Conservation (phyloP, 2,797 vertebrate species). For the Sebastes ruberrimus region DNA sequence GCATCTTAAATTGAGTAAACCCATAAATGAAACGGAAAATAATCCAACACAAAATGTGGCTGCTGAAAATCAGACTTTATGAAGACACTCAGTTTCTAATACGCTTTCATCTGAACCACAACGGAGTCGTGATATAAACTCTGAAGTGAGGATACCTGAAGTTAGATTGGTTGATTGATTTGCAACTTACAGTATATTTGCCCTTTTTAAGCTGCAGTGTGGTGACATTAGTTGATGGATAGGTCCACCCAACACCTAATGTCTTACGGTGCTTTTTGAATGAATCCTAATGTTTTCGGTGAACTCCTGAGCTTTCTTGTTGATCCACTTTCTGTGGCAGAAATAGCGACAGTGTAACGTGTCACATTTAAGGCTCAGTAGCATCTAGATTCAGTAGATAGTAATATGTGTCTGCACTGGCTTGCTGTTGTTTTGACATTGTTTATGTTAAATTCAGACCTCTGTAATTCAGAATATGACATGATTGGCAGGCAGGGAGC, state of each 20-base stretch:
- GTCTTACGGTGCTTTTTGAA: background rate
- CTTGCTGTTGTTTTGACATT: constrained; percentile 14
- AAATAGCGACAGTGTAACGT: background rate
- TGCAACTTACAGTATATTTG: background rate
- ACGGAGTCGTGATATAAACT: background rate
- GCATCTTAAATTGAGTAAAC: background rate
- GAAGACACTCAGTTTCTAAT: background rate
- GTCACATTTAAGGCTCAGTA: background rate
- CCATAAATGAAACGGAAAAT: accelerated
- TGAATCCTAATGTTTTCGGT: background rate
- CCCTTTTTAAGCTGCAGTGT: background rate
- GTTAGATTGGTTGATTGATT: background rate
- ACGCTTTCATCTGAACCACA: background rate
- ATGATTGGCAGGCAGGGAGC: constrained; percentile 18
- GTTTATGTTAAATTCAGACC: constrained; percentile 6
- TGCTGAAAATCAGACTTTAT: too few relatives aligned
- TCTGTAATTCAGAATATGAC: constrained; percentile 22
- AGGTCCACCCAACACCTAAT: background rate
- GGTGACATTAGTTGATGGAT: background rate
- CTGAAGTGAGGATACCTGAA: background rate
- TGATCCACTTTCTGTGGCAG: background rate
- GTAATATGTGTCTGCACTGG: background rate
- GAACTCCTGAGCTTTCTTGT: background rate
- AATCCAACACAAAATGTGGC: too few relatives aligned
- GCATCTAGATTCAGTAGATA: too few relatives aligned